A percentile compares a stretch with the other conserved stretches of the same genome.
Evolutionary conservation across 2,797 vertebrate species (phyloP).

Genomic region (Brotogeris chrysoptera): DNA sequence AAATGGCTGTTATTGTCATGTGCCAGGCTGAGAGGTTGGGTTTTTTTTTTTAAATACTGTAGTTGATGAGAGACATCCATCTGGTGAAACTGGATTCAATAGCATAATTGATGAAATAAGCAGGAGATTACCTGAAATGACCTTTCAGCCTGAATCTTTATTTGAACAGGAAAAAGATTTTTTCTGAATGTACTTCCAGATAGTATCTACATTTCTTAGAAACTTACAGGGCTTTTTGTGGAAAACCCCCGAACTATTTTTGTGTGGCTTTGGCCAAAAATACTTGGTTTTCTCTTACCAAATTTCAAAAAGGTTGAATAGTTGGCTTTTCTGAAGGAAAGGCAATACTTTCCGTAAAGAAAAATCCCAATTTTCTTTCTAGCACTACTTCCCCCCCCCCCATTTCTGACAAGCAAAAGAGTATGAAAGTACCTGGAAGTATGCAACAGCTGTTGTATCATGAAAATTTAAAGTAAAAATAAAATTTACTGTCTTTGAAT

Average conservation of each 20-base stretch:
- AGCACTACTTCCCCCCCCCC: neutral
- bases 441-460: neutral
- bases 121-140: slow-evolving; percentile 40
- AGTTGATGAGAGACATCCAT: neutral
- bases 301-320: slow-evolving; percentile 62
- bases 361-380: neutral
- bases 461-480: neutral
- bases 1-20: neutral
- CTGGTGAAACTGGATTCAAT: neutral
- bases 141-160: slow-evolving; percentile 21
- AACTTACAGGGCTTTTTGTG: slow-evolving; percentile 43
- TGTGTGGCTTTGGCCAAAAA: slow-evolving; percentile 55
- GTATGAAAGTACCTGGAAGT: slow-evolving; percentile 6
- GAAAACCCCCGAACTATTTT: slow-evolving; percentile 60
- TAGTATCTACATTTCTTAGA: slow-evolving; percentile 63
- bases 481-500: neutral
- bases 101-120: neutral
- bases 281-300: slow-evolving; percentile 53
- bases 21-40: neutral
- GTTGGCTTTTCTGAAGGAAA: slow-evolving; percentile 51
- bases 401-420: slow-evolving; percentile 1
- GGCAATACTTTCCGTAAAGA: slow-evolving; percentile 47
- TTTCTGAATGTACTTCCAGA: slow-evolving; percentile 54
- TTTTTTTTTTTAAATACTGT: neutral
- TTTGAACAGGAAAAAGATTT: slow-evolving; percentile 25